phyloP scores from a whole-genome alignment of 37 sponge, comb jelly and placozoan genomes.

The Cliona cf. orientalis region DNA sequence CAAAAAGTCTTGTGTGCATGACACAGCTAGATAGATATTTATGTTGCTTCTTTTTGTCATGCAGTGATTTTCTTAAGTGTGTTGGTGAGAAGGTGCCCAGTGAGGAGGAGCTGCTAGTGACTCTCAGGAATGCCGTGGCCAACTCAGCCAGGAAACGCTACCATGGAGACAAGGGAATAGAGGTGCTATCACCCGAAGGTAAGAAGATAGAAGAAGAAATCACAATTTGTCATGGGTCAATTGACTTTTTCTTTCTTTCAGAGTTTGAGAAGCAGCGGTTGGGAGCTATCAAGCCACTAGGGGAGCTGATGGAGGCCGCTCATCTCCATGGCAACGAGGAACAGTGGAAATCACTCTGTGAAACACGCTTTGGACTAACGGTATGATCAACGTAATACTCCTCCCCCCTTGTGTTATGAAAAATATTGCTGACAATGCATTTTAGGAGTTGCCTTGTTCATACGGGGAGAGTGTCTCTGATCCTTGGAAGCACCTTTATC shows the following conservation, averaged over 20 bases:
- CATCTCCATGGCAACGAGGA: conserved; percentile 46
- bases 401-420: background rate
- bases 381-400: conserved; percentile 10
- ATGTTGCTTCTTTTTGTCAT: background rate
- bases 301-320: conserved; percentile 33
- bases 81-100: conserved; percentile 41
- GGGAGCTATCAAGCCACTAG: conserved; percentile 52
- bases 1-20: background rate
- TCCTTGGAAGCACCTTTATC: conserved; percentile 74
- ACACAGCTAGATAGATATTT: no score
- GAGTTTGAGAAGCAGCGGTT: conserved; percentile 74
- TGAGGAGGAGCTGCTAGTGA: conserved; percentile 50
- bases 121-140: conserved; percentile 31
- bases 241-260: background rate
- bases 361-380: conserved; percentile 61
- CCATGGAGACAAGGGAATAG: conserved; percentile 68
- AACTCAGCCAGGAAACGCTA: conserved; percentile 45
- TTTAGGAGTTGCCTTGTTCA: conserved; percentile 54
- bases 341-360: conserved; percentile 59
- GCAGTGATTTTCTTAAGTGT: conserved; percentile 15
- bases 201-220: background rate
- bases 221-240: background rate
- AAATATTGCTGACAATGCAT: background rate
- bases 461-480: conserved; percentile 11
- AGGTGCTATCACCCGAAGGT: conserved; percentile 72